Evolutionary conservation across 2,888 invertebrate species (phyloP).

Genomic region (Brenthis hecate): DNA sequence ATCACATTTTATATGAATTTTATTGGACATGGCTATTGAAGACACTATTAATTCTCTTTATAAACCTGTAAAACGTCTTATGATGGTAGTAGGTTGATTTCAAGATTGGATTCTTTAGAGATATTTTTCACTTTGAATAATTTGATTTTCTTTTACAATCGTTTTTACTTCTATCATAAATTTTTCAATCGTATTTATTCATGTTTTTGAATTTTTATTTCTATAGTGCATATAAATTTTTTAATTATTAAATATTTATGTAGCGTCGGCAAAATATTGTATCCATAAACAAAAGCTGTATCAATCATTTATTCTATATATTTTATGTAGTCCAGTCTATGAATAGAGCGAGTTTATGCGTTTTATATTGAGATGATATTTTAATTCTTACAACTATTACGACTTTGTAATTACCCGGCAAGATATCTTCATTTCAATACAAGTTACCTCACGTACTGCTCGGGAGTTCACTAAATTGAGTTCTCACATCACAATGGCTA

Average conservation of each 20-base stretch:
- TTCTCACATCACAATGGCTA: slow-evolving; percentile 79
- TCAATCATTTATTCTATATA: background rate
- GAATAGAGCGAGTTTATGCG: background rate
- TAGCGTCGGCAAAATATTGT: slow-evolving; percentile 5
- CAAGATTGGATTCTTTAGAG: slow-evolving; percentile 19
- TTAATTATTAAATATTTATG: background rate
- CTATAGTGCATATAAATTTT: background rate
- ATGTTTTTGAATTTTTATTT: background rate
- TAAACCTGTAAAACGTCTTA: slow-evolving; percentile 39
- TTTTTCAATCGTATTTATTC: background rate
- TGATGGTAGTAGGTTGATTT: slow-evolving; percentile 30
- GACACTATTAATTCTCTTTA: slow-evolving; percentile 47
- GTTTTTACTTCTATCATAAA: slow-evolving; percentile 5
- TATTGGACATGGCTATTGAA: slow-evolving; percentile 45
- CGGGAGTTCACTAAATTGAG: slow-evolving; percentile 75
- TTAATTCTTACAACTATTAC: slow-evolving; percentile 11
- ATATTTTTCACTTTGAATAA: slow-evolving; percentile 34
- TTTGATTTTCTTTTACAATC: slow-evolving; percentile 31
- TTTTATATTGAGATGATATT: slow-evolving; percentile 8
- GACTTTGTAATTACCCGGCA: slow-evolving; percentile 17
- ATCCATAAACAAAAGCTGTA: background rate
- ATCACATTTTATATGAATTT: slow-evolving; percentile 67
- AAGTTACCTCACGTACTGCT: slow-evolving; percentile 62
- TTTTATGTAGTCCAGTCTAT: background rate
- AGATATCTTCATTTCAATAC: slow-evolving; percentile 73